Conservation (phyloP, 1,140 invertebrate genomes). For the Papilio aristodemus region DNA sequence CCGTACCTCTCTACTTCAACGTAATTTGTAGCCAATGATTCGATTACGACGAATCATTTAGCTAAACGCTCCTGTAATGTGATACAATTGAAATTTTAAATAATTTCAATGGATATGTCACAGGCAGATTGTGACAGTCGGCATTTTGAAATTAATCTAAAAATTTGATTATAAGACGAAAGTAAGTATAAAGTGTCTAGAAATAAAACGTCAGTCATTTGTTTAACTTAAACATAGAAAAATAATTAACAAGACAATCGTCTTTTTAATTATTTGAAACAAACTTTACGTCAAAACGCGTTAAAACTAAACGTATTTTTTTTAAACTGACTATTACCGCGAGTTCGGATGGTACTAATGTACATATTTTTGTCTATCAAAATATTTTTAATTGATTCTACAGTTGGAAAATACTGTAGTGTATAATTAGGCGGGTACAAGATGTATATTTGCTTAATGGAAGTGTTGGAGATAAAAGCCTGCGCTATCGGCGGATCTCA, state of each 20-base stretch:
- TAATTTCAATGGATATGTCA: conserved; percentile 37
- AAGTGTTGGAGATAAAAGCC: conserved; percentile 75
- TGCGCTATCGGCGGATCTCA: conserved; percentile 67
- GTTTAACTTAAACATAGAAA: too few relatives aligned
- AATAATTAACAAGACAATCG: conserved; percentile 38
- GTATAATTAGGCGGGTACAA: conserved; percentile 70
- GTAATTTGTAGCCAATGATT: conserved; percentile 58
- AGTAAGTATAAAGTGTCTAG: too few relatives aligned
- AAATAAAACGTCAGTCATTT: too few relatives aligned
- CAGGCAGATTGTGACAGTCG: too few relatives aligned
- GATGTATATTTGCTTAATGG: conserved; percentile 79
- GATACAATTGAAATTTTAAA: conserved; percentile 13
- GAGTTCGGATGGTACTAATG: conserved; percentile 40
- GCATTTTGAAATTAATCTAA: too few relatives aligned
- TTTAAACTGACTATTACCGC: conserved; percentile 58
- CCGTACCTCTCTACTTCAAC: conserved; percentile 56
- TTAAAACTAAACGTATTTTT: conserved; percentile 61
- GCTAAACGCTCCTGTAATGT: conserved; percentile 4
- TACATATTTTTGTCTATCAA: conserved; percentile 77
- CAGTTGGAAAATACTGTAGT: conserved; percentile 71
- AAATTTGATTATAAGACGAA: too few relatives aligned
- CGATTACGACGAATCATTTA: conserved; percentile 41
- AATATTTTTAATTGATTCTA: conserved; percentile 78
- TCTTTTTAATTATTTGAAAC: conserved; percentile 43
- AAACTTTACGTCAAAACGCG: conserved; percentile 45